Evolutionary conservation across 2,113 vertebrate species (phyloP).

Genomic region (Corythornis madagascariensis): DNA sequence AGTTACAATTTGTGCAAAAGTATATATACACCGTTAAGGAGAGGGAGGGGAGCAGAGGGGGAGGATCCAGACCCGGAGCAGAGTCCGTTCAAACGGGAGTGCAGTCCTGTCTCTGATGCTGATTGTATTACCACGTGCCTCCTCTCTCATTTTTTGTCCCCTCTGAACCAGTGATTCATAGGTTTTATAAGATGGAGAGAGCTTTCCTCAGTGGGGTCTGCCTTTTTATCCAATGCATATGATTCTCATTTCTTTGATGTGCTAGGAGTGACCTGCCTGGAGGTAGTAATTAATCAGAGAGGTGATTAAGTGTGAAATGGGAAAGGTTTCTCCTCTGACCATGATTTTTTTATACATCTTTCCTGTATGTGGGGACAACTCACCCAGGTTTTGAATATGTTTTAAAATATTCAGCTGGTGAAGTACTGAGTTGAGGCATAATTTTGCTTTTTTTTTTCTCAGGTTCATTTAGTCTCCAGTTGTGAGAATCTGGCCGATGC

Average conservation of each 20-base stretch:
- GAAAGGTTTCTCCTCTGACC: neutral
- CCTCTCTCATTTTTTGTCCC: neutral
- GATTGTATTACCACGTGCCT: neutral
- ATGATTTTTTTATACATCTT: neutral
- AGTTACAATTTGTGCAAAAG: neutral
- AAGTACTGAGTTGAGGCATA: neutral
- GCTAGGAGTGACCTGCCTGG: neutral
- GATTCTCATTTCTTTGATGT: neutral
- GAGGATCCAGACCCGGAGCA: neutral
- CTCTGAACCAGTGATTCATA: neutral
- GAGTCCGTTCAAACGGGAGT: neutral
- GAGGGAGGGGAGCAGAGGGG: neutral
- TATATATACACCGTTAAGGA: accelerated
- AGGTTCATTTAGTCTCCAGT: neutral
- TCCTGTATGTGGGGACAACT: neutral
- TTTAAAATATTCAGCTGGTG: neutral
- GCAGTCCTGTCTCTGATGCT: neutral
- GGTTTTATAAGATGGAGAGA: neutral
- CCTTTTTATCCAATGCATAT: neutral
- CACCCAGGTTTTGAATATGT: neutral
- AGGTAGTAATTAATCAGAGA: neutral
- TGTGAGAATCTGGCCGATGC: neutral
- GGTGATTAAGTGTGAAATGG: neutral
- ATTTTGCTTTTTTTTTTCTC: neutral
- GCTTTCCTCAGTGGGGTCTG: neutral